phyloP scores from a whole-genome alignment of 2,113 vertebrate genomes.

The Pterocles gutturalis region DNA sequence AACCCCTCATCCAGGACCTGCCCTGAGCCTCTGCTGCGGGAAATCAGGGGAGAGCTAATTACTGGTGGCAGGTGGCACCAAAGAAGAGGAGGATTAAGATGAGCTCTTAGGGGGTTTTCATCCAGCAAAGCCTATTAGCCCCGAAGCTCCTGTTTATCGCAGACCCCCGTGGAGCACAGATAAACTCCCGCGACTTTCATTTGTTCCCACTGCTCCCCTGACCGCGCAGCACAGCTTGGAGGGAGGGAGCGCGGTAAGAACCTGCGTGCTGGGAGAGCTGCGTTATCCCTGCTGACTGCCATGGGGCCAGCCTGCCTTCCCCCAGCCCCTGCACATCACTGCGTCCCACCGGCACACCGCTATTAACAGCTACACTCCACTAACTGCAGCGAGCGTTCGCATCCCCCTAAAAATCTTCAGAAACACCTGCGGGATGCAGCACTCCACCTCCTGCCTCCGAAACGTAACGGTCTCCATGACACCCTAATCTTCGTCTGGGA shows the following conservation, averaged over 20 bases:
- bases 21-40: neutral
- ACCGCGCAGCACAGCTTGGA: neutral
- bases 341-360: rapidly evolving
- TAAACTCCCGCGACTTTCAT: constrained; percentile 27
- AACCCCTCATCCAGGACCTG: neutral
- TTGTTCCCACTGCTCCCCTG: constrained; percentile 8
- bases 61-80: neutral
- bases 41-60: neutral
- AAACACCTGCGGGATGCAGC: neutral
- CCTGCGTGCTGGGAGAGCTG: neutral
- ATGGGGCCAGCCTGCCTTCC: neutral
- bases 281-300: neutral
- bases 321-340: neutral
- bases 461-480: neutral
- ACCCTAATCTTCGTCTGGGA: rapidly evolving
- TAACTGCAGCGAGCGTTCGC: neutral
- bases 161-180: constrained; percentile 17
- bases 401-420: neutral
- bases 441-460: neutral
- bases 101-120: neutral
- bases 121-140: constrained; percentile 46
- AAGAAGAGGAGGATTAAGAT: constrained; percentile 11
- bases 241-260: neutral
- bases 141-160: neutral
- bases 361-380: neutral